phyloP scores from a whole-genome alignment of 2,888 invertebrate genomes.

The Aporophyla lueneburgensis region DNA sequence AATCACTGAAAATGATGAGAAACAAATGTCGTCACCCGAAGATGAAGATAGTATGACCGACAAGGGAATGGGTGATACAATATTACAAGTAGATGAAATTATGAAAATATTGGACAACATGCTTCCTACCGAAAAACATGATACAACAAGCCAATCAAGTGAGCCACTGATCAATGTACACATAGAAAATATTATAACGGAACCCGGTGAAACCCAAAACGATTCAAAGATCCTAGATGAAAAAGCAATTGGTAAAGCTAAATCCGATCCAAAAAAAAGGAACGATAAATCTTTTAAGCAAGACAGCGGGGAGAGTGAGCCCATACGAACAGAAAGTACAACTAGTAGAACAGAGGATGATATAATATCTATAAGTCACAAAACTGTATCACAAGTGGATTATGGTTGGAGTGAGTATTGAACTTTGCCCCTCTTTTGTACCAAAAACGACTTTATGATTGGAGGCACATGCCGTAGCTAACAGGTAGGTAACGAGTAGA shows the following conservation, averaged over 20 bases:
- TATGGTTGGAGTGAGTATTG: constrained; percentile 61
- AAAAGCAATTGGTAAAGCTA: background rate
- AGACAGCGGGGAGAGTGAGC: background rate
- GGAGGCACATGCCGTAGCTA: background rate
- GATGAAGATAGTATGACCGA: constrained; percentile 19
- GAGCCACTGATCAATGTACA: background rate
- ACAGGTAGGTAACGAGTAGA: background rate
- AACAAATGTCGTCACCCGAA: constrained; percentile 39
- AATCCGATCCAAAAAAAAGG: background rate
- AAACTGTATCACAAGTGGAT: constrained; percentile 23
- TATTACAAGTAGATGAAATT: constrained; percentile 14
- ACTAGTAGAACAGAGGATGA: constrained; percentile 1
- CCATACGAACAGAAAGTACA: constrained; percentile 14
- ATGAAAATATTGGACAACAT: background rate
- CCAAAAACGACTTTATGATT: background rate
- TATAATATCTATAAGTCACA: constrained; percentile 5
- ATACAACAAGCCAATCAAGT: constrained; percentile 22
- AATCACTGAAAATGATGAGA: constrained; percentile 80
- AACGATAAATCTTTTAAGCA: background rate
- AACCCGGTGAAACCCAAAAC: background rate
- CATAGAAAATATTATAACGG: background rate
- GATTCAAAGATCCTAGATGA: constrained; percentile 5
- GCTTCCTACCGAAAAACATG: background rate
- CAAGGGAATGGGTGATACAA: background rate
- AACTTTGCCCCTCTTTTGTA: background rate